A percentile compares a stretch with the other conserved stretches of the same genome.
Evolutionary conservation across 2,113 vertebrate genomes (phyloP).

Genomic region (Alligator mississippiensis): DNA sequence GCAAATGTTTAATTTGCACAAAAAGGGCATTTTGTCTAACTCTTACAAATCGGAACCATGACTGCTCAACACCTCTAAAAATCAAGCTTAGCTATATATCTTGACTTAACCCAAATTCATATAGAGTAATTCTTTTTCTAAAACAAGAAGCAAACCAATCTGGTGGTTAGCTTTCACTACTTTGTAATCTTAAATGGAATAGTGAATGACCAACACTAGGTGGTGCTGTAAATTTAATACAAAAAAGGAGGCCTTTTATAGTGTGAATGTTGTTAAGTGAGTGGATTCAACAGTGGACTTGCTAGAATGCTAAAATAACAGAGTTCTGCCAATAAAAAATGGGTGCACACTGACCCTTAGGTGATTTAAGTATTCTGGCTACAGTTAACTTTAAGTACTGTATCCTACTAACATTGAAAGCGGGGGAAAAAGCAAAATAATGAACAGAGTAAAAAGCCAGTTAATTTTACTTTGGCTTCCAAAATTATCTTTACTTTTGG

Average conservation of each 20-base stretch:
- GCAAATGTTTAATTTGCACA: neutral
- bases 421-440: neutral
- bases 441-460: neutral
- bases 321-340: neutral
- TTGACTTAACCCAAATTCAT: neutral
- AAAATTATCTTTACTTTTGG: neutral
- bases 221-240: conserved; percentile 41
- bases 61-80: neutral
- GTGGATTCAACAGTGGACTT: neutral
- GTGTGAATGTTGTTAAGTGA: neutral
- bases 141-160: neutral
- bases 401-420: neutral
- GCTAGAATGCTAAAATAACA: neutral
- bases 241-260: neutral
- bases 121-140: neutral
- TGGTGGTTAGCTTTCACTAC: neutral
- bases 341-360: neutral
- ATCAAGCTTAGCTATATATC: rapidly evolving
- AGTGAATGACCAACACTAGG: conserved; percentile 27
- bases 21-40: rapidly evolving
- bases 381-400: rapidly evolving
- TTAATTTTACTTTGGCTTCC: neutral
- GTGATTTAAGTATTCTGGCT: neutral
- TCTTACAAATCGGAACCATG: neutral
- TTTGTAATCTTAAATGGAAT: neutral